A percentile compares a stretch with the other conserved stretches of the same genome.
phyloP scores from a whole-genome alignment of 2,888 invertebrate species.

The Tinea pellionella region DNA sequence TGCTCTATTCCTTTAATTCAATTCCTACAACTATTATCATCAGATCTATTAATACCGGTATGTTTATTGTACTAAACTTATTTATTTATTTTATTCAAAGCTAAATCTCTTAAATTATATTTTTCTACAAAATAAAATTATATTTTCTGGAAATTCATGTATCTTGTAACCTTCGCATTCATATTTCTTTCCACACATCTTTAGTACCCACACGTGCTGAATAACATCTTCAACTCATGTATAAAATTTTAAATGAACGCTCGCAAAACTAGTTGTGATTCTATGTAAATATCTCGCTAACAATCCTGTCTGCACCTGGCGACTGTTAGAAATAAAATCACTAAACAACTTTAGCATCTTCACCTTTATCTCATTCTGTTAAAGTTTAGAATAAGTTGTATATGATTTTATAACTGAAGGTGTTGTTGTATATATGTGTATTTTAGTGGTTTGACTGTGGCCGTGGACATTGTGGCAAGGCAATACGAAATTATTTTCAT shows the following conservation, averaged over 20 bases:
- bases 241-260: background rate
- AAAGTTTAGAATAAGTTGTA: background rate
- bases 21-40: too few species aligned
- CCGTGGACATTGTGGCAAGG: constrained; percentile 54
- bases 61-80: too few species aligned
- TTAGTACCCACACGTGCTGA: constrained; percentile 8
- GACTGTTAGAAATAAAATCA: background rate
- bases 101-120: background rate
- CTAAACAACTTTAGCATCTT: background rate
- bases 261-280: background rate
- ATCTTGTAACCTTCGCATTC: background rate
- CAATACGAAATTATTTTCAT: constrained; percentile 61
- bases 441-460: constrained; percentile 36
- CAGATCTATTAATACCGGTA: too few species aligned
- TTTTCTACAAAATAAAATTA: background rate
- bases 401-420: background rate
- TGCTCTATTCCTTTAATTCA: too few species aligned
- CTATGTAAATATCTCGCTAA: constrained; percentile 3
- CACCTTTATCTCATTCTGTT: background rate
- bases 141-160: background rate
- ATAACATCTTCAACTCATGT: constrained; percentile 3
- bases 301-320: constrained; percentile 50
- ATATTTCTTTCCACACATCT: background rate
- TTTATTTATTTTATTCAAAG: background rate
- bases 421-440: background rate